Percentiles rank a stretch among this genome's conserved stretches.
Evolutionary conservation across 2,888 invertebrate genomes (phyloP).

Genomic region (Caenorhabditis auriculariae): DNA sequence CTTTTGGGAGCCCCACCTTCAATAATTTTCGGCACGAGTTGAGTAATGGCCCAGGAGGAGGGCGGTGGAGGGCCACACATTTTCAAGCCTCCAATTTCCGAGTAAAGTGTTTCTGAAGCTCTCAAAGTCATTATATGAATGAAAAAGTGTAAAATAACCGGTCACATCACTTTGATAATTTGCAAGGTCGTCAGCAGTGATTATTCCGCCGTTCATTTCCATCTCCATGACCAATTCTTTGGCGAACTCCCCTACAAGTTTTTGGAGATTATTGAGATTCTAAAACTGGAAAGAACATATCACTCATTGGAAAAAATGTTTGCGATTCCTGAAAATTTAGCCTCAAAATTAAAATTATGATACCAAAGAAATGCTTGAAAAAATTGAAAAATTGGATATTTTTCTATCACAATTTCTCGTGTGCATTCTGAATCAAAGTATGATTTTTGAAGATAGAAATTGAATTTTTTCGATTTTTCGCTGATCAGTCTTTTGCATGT

Average conservation of each 20-base stretch:
- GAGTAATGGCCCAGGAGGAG: slow-evolving; percentile 80
- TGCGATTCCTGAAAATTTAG: too few relatives aligned
- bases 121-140: not conserved
- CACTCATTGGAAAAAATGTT: too few relatives aligned
- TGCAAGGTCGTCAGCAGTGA: slow-evolving; percentile 14
- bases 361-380: too few relatives aligned
- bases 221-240: slow-evolving; percentile 55
- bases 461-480: too few relatives aligned
- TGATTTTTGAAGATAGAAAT: too few relatives aligned
- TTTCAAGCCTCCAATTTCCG: slow-evolving; percentile 68
- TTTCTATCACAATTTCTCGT: too few relatives aligned
- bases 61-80: slow-evolving; percentile 83
- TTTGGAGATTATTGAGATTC: too few relatives aligned
- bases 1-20: not conserved
- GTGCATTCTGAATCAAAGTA: too few relatives aligned
- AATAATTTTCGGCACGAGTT: slow-evolving; percentile 70
- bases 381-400: too few relatives aligned
- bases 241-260: slow-evolving; percentile 47
- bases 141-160: slow-evolving; percentile 20
- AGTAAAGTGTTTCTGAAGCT: slow-evolving; percentile 12
- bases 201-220: slow-evolving; percentile 20
- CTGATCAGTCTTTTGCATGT: too few relatives aligned
- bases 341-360: too few relatives aligned
- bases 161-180: slow-evolving; percentile 16
- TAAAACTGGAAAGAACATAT: too few relatives aligned